Base-by-base conservation (phyloP, 2,888 invertebrate species). In the Bombyx huttoni region DNA sequence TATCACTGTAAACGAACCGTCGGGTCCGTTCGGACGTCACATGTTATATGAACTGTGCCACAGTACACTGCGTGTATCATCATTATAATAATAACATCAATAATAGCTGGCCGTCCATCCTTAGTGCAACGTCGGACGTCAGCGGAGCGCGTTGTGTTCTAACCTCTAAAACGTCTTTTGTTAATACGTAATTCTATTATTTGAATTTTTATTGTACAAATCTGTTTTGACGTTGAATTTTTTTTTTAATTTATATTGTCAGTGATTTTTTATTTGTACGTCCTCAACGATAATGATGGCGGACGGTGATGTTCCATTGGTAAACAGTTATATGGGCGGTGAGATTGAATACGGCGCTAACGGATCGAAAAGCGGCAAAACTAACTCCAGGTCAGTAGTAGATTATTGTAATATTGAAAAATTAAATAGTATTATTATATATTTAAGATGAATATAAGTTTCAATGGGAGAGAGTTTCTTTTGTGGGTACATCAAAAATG, bases 281-380 rank as follows among this genome's bases (percentile, higher is more conserved):
- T 56, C 51, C 60, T 57, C 62, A 56, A 64, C 65, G 69, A 69
- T 56, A 65, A 75, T 67, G 56, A 82, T 87, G 83, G 83, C 86
- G 56, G 87, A 87, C 67, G 87, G 87, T 61, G 87, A 87, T 62
- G 73, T 85, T 67, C 87, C 87, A 55, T 64, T 88, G 59, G 87
- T 88, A 52, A 74, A 75, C 49, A 85, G 84, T 80, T 86, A 75
- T 70, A 74, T 78, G 62, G 80, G 81, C 59, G 80, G 71, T 70
- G 87, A 86, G 65, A 68, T 84, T 54, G 86, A 87, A 67, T 81
- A 81, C 68, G 79, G 78, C 65, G 69, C 72, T 57, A 84, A 83
- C 62, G 85, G 84, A 60, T 73, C 74, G 51, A 86, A 87, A 78
- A 72, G 72, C 67, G 71, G 72, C 58, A 84, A 75, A 66, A 68